Evolutionary conservation across 2,888 invertebrate genomes (phyloP), one percentile per base, ranked within the genome.

Genomic region (Mesoligia furuncula): DNA sequence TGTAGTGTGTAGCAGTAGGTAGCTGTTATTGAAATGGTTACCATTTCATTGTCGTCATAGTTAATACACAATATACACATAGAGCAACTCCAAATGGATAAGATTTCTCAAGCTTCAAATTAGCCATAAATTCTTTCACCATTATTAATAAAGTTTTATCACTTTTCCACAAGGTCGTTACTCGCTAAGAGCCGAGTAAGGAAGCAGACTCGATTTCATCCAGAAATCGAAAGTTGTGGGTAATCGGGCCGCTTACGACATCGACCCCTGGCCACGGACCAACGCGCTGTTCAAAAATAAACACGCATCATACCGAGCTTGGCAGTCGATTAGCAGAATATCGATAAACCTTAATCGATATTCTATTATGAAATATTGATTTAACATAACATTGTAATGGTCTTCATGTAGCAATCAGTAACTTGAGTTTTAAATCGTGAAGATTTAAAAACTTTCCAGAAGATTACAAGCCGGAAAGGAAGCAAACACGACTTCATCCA

Each of bases 151-250:
- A 39, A 64, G 54, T 75, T 75, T 61, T 71, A 73, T 81, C 45
- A 76, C 11, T 51, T 27, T 51, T 48, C 27, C n/a, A 76, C 80
- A 79, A 80, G 75, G 65, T 79, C 69, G 79, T 70, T 27, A 66
- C 62, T 65, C 68, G 67, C 66, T 36, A 24, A 45, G 51, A 24
- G 24, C 67, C 68, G 57, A 70, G 77, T 66, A 84, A 91, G 92
- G 92, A 92, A 93, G 88, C 90, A 77, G 80, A 83, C 87, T 91
- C 91, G 90, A 88, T 93, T 93, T 93, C 93, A 94, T 95, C 95
- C 95, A 93, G 95, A 95, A 93, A 95, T 90, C 90, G 95, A 95
- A 95, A 95, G 95, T 93, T 82, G 80, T 83, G 83, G 75, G 86
- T 88, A 89, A 91, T 91, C 88, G 88, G 88, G 87, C 84, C 88